Percentiles rank a stretch among this genome's conserved stretches.
Evolutionary conservation across 2,888 invertebrate species (phyloP).

Genomic region (Agrotis clavis): DNA sequence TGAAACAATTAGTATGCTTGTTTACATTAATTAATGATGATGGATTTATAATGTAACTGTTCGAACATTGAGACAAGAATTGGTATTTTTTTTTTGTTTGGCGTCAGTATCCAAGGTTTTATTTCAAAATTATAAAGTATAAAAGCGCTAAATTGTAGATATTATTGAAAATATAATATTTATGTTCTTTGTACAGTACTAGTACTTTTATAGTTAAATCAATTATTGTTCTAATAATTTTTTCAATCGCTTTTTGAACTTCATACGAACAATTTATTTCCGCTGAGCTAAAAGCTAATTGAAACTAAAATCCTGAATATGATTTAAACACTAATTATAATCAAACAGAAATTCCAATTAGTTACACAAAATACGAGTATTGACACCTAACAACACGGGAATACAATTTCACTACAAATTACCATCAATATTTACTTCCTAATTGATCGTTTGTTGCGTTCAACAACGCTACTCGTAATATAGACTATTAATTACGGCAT

Average conservation of each 20-base stretch:
- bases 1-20: conserved; percentile 5
- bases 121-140: no score
- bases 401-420: conserved; percentile 31
- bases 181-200: no score
- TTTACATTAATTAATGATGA: neutral
- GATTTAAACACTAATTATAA: neutral
- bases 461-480: conserved; percentile 14
- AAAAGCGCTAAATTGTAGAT: neutral
- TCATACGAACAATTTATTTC: neutral
- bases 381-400: conserved; percentile 7
- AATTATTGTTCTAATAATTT: no score
- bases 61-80: neutral
- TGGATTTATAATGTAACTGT: neutral
- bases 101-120: no score
- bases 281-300: no score
- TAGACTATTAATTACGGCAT: conserved; percentile 18
- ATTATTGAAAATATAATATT: neutral
- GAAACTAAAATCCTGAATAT: no score
- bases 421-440: conserved; percentile 39
- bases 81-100: no score
- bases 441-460: conserved; percentile 49
- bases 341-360: neutral
- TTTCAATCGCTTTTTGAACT: neutral
- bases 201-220: no score
- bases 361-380: conserved; percentile 37